Evolutionary conservation across 2,797 vertebrate genomes (phyloP).

Genomic region (Parauchenoglanis ngamensis): DNA sequence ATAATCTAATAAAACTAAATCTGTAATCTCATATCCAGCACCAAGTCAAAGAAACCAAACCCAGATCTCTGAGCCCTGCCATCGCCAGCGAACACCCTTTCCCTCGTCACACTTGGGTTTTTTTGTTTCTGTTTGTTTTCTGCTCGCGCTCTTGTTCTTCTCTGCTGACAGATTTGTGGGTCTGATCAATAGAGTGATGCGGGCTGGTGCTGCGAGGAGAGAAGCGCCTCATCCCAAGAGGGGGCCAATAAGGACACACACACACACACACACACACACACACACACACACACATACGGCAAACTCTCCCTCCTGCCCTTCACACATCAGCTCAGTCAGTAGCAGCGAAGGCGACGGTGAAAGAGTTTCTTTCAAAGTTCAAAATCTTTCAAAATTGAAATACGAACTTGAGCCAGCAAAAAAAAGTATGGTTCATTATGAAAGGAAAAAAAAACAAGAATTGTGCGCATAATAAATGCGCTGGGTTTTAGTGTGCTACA

Average conservation of each 20-base stretch:
- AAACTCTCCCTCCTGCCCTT: conserved; percentile 22
- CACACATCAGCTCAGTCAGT: conserved; percentile 13
- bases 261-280: conserved; percentile 33
- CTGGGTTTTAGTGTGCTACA: conserved; percentile 25
- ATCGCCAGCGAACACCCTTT: background rate
- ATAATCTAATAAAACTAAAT: background rate
- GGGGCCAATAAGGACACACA: conserved; percentile 59
- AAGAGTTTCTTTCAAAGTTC: conserved; percentile 4
- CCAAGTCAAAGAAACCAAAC: background rate
- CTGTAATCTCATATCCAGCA: background rate
- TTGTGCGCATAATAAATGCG: conserved; percentile 41
- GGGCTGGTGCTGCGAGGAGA: conserved; percentile 65
- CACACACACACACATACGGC: conserved; percentile 46
- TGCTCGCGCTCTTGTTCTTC: conserved; percentile 47
- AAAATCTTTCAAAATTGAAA: background rate
- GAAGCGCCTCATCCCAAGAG: conserved; percentile 58
- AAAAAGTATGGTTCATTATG: background rate
- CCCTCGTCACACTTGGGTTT: conserved; percentile 7
- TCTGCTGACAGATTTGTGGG: conserved; percentile 68
- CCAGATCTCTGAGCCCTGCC: background rate
- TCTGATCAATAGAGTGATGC: conserved; percentile 73
- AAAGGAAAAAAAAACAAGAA: background rate
- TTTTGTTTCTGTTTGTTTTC: conserved; percentile 39
- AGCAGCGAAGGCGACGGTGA: background rate
- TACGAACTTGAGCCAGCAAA: background rate